Percentiles rank a stretch among this genome's conserved stretches.
phyloP scores from a whole-genome alignment of 2,113 vertebrate genomes.

The Dasyornis broadbenti region DNA sequence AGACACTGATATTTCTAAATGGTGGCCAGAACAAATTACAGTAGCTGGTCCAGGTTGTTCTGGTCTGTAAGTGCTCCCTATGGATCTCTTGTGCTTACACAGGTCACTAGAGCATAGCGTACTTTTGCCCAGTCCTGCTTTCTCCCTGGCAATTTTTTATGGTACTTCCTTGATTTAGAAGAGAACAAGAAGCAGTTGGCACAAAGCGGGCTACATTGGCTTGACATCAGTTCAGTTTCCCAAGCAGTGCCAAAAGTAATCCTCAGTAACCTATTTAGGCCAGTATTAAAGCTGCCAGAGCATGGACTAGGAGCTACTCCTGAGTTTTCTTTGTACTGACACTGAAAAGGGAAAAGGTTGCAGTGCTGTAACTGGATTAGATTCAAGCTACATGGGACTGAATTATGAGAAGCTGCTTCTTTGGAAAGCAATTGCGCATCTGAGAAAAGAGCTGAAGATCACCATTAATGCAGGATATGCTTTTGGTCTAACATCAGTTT shows the following conservation, averaged over 20 bases:
- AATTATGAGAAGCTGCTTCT: not conserved
- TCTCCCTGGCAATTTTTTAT: not conserved
- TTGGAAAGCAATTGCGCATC: not conserved
- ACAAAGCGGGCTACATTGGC: not conserved
- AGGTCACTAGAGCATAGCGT: not conserved
- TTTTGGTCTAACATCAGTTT: not conserved
- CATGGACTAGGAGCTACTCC: not conserved
- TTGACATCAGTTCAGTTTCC: slow-evolving; percentile 7
- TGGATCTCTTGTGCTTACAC: not conserved
- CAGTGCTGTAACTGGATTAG: not conserved
- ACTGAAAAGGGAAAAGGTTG: not conserved
- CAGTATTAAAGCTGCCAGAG: not conserved
- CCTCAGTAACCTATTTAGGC: slow-evolving; percentile 15
- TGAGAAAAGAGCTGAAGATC: not conserved
- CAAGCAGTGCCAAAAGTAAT: not conserved
- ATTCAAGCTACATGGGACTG: not conserved
- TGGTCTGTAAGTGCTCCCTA: not conserved
- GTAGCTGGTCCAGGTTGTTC: not conserved
- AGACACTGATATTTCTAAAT: not conserved
- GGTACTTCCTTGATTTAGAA: not conserved
- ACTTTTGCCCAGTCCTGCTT: not conserved
- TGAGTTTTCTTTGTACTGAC: not conserved
- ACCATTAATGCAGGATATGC: not conserved
- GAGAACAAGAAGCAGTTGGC: slow-evolving; percentile 14
- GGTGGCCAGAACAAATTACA: not conserved